These are phyloP conservation scores for Leptodon cayanensis DNA, from an alignment of 2,797 vertebrate genomes.

Conservation along the genomic window DNA sequence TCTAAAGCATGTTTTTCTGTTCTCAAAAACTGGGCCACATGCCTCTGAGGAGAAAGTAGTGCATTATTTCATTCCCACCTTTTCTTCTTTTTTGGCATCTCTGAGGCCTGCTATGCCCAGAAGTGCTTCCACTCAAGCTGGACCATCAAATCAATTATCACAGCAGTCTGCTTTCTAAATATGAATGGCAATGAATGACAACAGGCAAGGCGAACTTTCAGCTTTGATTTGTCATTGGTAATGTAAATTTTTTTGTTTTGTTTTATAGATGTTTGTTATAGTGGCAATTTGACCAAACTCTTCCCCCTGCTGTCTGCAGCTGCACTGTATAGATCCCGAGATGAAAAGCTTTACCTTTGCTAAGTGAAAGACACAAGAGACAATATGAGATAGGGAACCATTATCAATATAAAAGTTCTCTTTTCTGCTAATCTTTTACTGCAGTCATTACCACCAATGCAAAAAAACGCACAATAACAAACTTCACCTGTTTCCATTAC, in stretches of 20 bases:
- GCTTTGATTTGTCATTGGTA: constrained; percentile 78
- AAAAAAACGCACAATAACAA: background rate
- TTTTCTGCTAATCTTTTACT: background rate
- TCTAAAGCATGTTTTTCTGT: constrained; percentile 79
- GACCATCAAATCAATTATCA: constrained; percentile 99
- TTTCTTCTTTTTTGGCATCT: constrained; percentile 96
- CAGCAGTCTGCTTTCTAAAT: constrained; percentile 91
- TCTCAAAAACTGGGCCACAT: constrained; percentile 97
- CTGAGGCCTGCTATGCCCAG: constrained; percentile 94
- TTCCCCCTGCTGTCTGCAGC: constrained; percentile 63
- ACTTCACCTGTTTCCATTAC: background rate
- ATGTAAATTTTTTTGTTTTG: constrained; percentile 60
- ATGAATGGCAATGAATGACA: constrained; percentile 97
- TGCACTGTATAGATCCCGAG: constrained; percentile 22
- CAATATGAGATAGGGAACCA: background rate
- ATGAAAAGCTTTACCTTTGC: constrained; percentile 61
- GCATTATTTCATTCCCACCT: constrained; percentile 99
- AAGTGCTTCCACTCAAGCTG: constrained; percentile 97
- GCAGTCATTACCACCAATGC: background rate
- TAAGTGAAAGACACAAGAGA: constrained; percentile 28
- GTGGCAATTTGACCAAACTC: constrained; percentile 60
- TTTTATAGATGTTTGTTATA: constrained; percentile 47
- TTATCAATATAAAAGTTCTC: constrained; percentile 8
- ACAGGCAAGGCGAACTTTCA: constrained; percentile 80
- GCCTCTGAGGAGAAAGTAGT: constrained; percentile 94